Evolutionary conservation across 2,113 vertebrate genomes (phyloP).

Genomic region (Epinephelus cyanopodus): DNA sequence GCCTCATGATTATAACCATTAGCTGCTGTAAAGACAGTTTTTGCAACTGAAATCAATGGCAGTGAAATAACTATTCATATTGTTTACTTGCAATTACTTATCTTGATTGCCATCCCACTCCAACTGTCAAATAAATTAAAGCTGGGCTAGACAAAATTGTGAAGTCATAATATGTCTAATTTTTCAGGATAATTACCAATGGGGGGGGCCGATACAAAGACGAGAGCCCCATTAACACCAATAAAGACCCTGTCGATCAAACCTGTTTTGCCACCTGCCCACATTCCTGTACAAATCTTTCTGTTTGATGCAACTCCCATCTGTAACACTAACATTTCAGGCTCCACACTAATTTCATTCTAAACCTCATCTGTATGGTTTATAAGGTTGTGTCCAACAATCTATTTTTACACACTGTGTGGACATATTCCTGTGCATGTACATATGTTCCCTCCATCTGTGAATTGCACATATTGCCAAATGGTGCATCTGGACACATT

Average conservation of each 20-base stretch:
- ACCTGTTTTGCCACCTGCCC: not conserved
- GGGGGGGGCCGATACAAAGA: not conserved
- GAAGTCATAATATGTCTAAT: not conserved
- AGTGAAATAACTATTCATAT: conserved; percentile 21
- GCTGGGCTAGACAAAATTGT: not conserved
- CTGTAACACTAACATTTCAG: not conserved
- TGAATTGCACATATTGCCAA: not conserved
- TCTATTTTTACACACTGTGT: not conserved
- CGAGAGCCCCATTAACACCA: not conserved
- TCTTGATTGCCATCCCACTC: not conserved
- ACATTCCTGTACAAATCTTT: not conserved
- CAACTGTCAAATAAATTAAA: conserved; percentile 12
- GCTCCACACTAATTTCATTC: not conserved
- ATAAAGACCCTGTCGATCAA: not conserved
- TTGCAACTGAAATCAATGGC: not conserved
- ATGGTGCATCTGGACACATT: conserved; percentile 36
- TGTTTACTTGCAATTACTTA: conserved; percentile 8
- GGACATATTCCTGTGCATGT: conserved; percentile 10
- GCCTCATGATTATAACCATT: not conserved
- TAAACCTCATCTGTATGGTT: not conserved
- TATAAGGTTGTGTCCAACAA: not conserved
- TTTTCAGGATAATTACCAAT: conserved; percentile 14
- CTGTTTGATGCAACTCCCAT: not conserved
- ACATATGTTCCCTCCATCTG: conserved; percentile 55
- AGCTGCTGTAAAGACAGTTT: not conserved